Evolutionary conservation across 2,113 vertebrate genomes (phyloP).

Genomic region (Macquaria ambigua): DNA sequence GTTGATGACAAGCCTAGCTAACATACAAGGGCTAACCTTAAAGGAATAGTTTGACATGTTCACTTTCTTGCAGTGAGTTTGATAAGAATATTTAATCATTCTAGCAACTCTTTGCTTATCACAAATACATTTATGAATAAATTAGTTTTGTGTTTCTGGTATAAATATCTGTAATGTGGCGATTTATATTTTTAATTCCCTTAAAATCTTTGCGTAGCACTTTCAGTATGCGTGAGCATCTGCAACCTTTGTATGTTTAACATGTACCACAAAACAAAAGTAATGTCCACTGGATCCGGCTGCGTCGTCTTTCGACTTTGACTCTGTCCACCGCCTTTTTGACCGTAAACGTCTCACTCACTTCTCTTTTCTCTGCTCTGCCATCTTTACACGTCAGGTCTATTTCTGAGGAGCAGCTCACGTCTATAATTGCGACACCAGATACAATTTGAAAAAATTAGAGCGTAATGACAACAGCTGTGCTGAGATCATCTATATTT

Average conservation of each 20-base stretch:
- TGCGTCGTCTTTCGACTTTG: not conserved
- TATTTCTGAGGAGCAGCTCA: not conserved
- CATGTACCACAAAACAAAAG: not conserved
- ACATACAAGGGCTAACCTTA: too few relatives aligned
- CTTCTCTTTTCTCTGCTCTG: not conserved
- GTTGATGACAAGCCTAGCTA: not conserved
- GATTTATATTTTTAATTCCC: not conserved
- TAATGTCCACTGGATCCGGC: not conserved
- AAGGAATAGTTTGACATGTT: too few relatives aligned
- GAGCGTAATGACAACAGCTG: not conserved
- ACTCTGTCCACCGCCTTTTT: not conserved
- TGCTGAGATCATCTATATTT: too few relatives aligned
- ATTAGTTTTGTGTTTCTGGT: not conserved
- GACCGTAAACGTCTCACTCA: not conserved
- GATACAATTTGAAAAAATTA: not conserved
- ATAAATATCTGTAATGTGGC: not conserved
- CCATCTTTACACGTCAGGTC: not conserved
- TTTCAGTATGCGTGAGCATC: too few relatives aligned
- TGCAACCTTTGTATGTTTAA: too few relatives aligned
- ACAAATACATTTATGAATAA: not conserved
- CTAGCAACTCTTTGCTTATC: not conserved
- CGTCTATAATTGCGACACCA: not conserved
- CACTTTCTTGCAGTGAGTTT: too few relatives aligned
- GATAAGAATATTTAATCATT: too few relatives aligned
- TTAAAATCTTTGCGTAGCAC: not conserved